phyloP scores from a whole-genome alignment of 2,113 vertebrate genomes.

The Poeciliopsis occidentalis region DNA sequence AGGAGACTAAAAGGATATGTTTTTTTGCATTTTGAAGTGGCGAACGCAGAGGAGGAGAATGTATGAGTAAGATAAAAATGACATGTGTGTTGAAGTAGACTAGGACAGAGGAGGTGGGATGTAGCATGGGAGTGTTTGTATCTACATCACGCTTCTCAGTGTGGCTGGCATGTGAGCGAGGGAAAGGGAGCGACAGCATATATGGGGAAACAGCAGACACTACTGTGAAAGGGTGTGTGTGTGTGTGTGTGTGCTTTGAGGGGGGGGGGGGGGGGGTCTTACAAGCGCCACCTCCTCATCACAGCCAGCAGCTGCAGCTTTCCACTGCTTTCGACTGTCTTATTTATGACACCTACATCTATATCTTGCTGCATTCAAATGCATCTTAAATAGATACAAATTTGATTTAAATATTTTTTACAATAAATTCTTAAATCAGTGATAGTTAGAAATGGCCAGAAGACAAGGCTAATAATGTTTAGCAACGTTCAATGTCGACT shows the following conservation, averaged over 20 bases:
- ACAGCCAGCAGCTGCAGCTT: slow-evolving; percentile 50
- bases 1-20: slow-evolving; percentile 40
- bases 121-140: background rate
- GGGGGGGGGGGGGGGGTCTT: slow-evolving; percentile 44
- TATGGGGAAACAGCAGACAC: slow-evolving; percentile 34
- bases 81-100: slow-evolving; percentile 1
- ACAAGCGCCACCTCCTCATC: slow-evolving; percentile 79
- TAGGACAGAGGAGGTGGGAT: slow-evolving; percentile 19
- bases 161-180: slow-evolving; percentile 31
- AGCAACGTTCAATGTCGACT: background rate
- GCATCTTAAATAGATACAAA: background rate
- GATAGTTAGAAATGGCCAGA: background rate
- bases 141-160: slow-evolving; percentile 5
- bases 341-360: slow-evolving; percentile 32
- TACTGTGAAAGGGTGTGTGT: slow-evolving; percentile 22
- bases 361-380: background rate
- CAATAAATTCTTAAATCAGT: background rate
- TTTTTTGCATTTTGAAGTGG: slow-evolving; percentile 34
- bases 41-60: slow-evolving; percentile 29
- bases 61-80: slow-evolving; percentile 23
- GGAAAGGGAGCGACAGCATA: slow-evolving; percentile 15
- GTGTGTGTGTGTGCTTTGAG: slow-evolving; percentile 32
- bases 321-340: slow-evolving; percentile 29
- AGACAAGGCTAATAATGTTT: background rate
- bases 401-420: too few relatives aligned